Evolutionary conservation across 2,888 invertebrate species (phyloP), one percentile per base, ranked within the genome.

Genomic region (Eurytoma californica): DNA sequence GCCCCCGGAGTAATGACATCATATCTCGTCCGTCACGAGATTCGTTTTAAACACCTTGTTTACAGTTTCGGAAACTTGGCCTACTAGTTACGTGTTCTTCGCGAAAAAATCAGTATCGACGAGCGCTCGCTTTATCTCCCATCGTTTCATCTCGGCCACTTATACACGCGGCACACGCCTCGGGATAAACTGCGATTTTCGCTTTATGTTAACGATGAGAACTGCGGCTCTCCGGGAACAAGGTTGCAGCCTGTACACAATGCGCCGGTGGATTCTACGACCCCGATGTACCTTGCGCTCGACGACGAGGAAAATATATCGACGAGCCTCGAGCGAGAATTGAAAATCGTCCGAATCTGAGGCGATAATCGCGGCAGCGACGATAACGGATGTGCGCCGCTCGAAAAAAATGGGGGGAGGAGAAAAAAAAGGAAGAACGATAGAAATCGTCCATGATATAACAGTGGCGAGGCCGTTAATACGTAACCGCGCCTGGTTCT

Each of bases 361-460:
- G 12, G 61, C 30, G 51, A 58, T 58, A 57, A 77, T 66, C 53
- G 55, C 60, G 16, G 47, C 16, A 7, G n/a, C 9, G 39, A 63
- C 28, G 16, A 67, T 78, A 67, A 70, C 75, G 67, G 70, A 75
- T 80, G 67, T 75, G 67, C 39, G 39, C 61, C 47, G 20, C 18
- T 61, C 68, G n/a, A 61, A 68, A 76, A 70, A 39, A 58, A 16
- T 16, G 20, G 77, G 16, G 13, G 28, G 20, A 18, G 65, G 30
- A 30, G 24, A 28, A 49, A 67, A 60, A 70, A 58, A 68, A 69
- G 14, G 24, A 76, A 63, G 51, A 70, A 3, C 60, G 69, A 80
- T 80, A 66, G 77, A 80, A 80, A 80, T 80, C 80, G 77, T 49
- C 67, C 76, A 49, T 80, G 77, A 77, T 77, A 77, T 80, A 80